Percentiles rank a stretch among this genome's conserved stretches.
These are phyloP conservation scores for Tor tambroides DNA, from an alignment of 2,113 vertebrate species.

Conservation along the genomic window DNA sequence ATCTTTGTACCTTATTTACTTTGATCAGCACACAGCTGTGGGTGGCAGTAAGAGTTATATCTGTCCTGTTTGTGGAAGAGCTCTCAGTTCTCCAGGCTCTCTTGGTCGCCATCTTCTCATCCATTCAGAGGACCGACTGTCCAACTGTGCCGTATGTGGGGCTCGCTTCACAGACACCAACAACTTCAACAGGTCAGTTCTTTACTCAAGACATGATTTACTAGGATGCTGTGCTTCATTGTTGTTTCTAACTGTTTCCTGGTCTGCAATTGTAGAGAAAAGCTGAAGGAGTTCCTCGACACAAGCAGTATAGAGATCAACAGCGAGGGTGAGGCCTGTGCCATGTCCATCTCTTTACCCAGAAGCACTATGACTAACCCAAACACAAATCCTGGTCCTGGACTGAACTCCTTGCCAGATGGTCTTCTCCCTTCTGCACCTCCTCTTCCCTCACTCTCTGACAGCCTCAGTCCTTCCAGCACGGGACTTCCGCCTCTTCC, in stretches of 20 bases:
- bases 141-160: conserved; percentile 97
- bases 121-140: conserved; percentile 95
- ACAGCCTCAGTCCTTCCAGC: conserved; percentile 70
- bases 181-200: conserved; percentile 92
- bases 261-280: conserved; percentile 77
- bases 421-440: conserved; percentile 57
- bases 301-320: conserved; percentile 74
- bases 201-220: not conserved
- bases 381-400: conserved; percentile 58
- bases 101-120: conserved; percentile 95
- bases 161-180: conserved; percentile 91
- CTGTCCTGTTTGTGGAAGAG: conserved; percentile 94
- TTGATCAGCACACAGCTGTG: conserved; percentile 88
- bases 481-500: conserved; percentile 73
- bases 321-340: conserved; percentile 73
- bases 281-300: conserved; percentile 90
- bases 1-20: not conserved
- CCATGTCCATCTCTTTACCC: conserved; percentile 72
- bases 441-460: conserved; percentile 71
- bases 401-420: conserved; percentile 54
- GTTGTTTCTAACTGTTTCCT: not conserved
- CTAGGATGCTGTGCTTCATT: not conserved
- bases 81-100: conserved; percentile 94
- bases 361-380: conserved; percentile 70
- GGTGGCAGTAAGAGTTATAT: conserved; percentile 92